phyloP scores from a whole-genome alignment of 1,140 invertebrate genomes.

The Thalassaphorura encarpata region DNA sequence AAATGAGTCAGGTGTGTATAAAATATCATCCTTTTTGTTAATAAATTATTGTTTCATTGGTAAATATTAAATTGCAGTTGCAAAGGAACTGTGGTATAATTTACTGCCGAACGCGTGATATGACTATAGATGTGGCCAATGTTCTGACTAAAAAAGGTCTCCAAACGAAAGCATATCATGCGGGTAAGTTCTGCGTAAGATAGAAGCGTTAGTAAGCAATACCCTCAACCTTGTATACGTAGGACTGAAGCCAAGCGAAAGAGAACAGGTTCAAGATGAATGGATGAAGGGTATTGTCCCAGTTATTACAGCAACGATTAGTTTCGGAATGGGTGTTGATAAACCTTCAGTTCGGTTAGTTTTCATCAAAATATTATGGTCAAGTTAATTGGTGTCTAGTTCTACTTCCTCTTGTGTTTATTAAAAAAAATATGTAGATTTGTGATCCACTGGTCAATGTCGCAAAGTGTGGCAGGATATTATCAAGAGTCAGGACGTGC shows the following conservation, averaged over 20 bases:
- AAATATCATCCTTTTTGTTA: not conserved
- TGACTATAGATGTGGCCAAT: slow-evolving; percentile 51
- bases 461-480: slow-evolving; percentile 58
- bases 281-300: slow-evolving; percentile 55
- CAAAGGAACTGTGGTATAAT: slow-evolving; percentile 63
- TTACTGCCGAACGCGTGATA: slow-evolving; percentile 56
- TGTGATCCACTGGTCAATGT: slow-evolving; percentile 87
- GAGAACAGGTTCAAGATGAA: slow-evolving; percentile 48
- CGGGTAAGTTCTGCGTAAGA: slow-evolving; percentile 43
- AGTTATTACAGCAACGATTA: slow-evolving; percentile 53
- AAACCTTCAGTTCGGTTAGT: slow-evolving; percentile 53
- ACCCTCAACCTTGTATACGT: no score
- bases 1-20: slow-evolving; percentile 8
- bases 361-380: not conserved
- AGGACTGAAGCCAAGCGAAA: slow-evolving; percentile 44
- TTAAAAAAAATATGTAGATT: slow-evolving; percentile 55
- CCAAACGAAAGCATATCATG: slow-evolving; percentile 52
- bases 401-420: no score
- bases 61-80: slow-evolving; percentile 41
- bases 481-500: slow-evolving; percentile 55
- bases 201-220: no score
- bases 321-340: slow-evolving; percentile 67
- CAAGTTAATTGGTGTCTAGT: slow-evolving; percentile 27
- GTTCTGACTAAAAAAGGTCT: slow-evolving; percentile 46
- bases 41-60: slow-evolving; percentile 4